Base-by-base conservation (phyloP, 1,140 invertebrate genomes). In the Lepidurus apus region DNA sequence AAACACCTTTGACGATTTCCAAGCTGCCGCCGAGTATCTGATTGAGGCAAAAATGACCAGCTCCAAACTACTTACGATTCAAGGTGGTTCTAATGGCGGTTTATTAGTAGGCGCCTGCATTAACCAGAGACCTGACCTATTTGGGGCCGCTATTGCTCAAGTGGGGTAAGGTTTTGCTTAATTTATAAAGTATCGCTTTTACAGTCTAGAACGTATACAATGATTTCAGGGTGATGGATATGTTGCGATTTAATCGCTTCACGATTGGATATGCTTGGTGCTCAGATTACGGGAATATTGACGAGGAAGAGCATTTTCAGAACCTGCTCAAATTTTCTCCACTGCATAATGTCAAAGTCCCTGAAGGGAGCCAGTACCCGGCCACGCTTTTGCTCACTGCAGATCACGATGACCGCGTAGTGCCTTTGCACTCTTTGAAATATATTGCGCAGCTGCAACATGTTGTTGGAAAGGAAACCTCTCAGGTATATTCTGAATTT, bases 1-100 rank as follows among this genome's bases (percentile, higher is more conserved):
- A 87, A 99, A 99, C 87, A 92, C 93, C 53, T 99, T 99, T 85
- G 93, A 98, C 86, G 98, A 99, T 87, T 98, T 99, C 86, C 93
- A 95, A 84, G 87, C 89, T 80, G 96, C 96, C 21, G 97, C 94
- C 0, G 91, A 98, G 86, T 98, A 95, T 87, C 88, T 99, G 11
- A 89, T 98, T 45, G 83, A 88, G 13, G 89, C 95, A 80, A 90
- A 91, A 17, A 98, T 97, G 84, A 98, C 96, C 0, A 87, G 84
- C 42, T 85, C 89, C 17, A 85, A 89, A 74, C 93, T 92, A 85
- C 86, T 99, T 45, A 91, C 90, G 1, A 97, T 98, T 81, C 92
- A 97, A 85, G 98, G 98, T 74, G 95, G 92, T 43, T 98, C 96
- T 74, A 99, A 99, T 87, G 98, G 98, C 9, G 98, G 98, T 1